Conservation (phyloP, 1,140 invertebrate genomes). For the Anastrepha ludens region DNA sequence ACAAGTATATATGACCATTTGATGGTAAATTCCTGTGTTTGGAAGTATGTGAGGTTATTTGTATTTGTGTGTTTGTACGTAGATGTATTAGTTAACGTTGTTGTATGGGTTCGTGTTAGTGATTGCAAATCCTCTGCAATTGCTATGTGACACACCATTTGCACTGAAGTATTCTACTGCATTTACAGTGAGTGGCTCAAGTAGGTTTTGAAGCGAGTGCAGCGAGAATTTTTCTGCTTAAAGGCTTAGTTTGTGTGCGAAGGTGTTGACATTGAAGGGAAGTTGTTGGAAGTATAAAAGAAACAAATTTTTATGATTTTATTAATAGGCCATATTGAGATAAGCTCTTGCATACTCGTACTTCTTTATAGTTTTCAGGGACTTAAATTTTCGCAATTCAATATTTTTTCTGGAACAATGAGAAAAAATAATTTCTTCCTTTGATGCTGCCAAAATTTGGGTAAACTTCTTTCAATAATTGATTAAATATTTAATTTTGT, state of each 20-base stretch:
- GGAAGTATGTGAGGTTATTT: not conserved
- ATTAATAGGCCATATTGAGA: too few relatives aligned
- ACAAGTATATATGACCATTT: not conserved
- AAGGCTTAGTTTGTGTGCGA: not conserved
- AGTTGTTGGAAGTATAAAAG: not conserved
- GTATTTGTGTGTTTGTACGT: not conserved
- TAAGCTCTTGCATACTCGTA: too few relatives aligned
- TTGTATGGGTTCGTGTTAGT: not conserved
- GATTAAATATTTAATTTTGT: too few relatives aligned
- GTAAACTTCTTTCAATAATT: too few relatives aligned
- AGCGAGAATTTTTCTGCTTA: not conserved
- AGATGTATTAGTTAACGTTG: not conserved
- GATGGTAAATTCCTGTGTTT: too few relatives aligned
- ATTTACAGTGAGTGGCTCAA: conserved; percentile 35
- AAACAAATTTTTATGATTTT: not conserved
- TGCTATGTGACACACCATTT: conserved; percentile 34
- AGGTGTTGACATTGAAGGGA: not conserved
- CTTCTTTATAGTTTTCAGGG: too few relatives aligned
- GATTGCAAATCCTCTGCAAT: conserved; percentile 36
- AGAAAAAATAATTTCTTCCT: too few relatives aligned
- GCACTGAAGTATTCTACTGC: not conserved
- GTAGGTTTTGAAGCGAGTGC: not conserved
- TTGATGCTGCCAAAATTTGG: too few relatives aligned
- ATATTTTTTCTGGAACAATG: too few relatives aligned
- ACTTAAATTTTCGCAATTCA: too few relatives aligned